These are phyloP conservation scores for Aleadryas rufinucha DNA, from an alignment of 2,113 vertebrate species.

Conservation along the genomic window DNA sequence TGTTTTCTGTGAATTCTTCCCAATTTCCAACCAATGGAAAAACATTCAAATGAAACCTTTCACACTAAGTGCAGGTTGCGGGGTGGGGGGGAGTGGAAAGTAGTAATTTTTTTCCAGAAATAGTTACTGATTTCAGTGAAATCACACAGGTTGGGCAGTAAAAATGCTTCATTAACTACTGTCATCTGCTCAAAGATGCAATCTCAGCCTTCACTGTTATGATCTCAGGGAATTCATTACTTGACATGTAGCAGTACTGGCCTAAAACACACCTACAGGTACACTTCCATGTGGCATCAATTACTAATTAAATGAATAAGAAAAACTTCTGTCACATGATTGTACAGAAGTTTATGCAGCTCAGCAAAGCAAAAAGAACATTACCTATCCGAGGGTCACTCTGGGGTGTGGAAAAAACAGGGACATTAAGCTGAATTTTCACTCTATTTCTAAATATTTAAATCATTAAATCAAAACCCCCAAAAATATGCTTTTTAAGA, in stretches of 20 bases:
- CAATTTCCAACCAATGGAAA: background rate
- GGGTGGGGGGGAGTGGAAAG: rapidly evolving
- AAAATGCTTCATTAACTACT: background rate
- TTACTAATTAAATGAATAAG: background rate
- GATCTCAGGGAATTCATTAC: background rate
- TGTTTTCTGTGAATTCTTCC: background rate
- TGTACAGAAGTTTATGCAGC: background rate
- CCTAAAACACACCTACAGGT: background rate
- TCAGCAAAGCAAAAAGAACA: background rate
- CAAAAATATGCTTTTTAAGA: background rate
- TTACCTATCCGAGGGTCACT: background rate
- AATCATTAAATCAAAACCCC: background rate
- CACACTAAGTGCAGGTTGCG: background rate
- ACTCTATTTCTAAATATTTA: background rate
- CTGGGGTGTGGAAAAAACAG: background rate
- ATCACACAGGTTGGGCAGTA: background rate
- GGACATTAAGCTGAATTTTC: background rate
- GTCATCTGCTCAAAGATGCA: background rate
- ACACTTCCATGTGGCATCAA: background rate
- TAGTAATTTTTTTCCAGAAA: background rate
- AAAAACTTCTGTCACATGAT: background rate
- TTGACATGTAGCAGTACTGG: background rate
- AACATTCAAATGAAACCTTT: background rate
- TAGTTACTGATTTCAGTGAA: background rate
- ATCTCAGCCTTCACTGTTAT: background rate